Conservation (phyloP, 2,113 vertebrate species). For the Syngnathoides biaculeatus region DNA sequence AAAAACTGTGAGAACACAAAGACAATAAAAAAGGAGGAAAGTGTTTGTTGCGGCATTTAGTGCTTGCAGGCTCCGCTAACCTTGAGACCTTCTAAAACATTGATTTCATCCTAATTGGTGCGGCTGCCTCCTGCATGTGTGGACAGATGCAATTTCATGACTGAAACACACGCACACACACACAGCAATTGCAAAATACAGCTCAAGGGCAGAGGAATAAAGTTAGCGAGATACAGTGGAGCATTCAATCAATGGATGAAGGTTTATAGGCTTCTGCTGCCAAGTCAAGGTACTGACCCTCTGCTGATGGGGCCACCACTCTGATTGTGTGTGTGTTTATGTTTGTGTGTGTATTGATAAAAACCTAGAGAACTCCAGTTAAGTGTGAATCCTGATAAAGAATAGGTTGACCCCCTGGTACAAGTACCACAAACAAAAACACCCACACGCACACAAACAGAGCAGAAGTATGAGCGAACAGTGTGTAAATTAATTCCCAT, state of each 20-base stretch:
- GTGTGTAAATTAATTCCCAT: conserved; percentile 71
- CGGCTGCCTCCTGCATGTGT: conserved; percentile 10
- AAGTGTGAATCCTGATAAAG: conserved; percentile 14
- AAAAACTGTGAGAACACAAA: conserved; percentile 27
- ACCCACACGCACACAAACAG: conserved; percentile 11
- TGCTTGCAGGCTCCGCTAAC: conserved; percentile 42
- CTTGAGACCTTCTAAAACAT: conserved; percentile 63
- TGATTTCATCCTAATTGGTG: conserved; percentile 62
- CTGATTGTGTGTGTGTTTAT: conserved; percentile 6
- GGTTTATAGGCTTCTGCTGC: conserved; percentile 61
- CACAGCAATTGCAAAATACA: conserved; percentile 40
- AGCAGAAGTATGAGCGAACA: conserved; percentile 50
- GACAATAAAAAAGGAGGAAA: conserved; percentile 26
- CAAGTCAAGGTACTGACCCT: conserved; percentile 54
- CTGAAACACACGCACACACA: conserved; percentile 4
- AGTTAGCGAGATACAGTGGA: conserved; percentile 44
- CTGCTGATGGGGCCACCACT: conserved; percentile 30
- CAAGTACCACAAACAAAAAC: conserved; percentile 15
- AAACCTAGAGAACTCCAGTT: conserved; percentile 22
- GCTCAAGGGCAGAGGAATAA: conserved; percentile 59
- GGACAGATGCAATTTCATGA: conserved; percentile 8
- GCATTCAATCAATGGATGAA: conserved; percentile 56
- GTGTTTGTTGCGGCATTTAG: neutral
- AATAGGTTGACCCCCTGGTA: conserved; percentile 36
- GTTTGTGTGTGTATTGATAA: conserved; percentile 5